phyloP scores from a whole-genome alignment of 2,888 invertebrate species.

The Bugula neritina region DNA sequence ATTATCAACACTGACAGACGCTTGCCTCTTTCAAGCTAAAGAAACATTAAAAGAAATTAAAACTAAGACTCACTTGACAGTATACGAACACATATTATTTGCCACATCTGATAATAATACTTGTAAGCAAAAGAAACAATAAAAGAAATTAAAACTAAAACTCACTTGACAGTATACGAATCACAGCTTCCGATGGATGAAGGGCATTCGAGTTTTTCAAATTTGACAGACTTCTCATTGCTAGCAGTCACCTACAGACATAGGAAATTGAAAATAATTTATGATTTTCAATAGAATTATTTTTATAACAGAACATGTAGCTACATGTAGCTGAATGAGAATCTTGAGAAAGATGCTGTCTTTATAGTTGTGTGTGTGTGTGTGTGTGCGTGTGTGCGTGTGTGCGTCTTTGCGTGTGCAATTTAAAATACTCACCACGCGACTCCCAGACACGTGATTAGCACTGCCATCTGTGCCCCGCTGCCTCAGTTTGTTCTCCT shows the following conservation, averaged over 20 bases:
- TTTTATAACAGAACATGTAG: neutral
- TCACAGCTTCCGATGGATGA: conserved; percentile 12
- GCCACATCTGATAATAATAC: no score
- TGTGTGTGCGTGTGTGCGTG: no score
- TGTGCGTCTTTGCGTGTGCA: no score
- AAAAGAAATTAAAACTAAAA: neutral
- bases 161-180: neutral
- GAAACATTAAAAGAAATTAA: neutral
- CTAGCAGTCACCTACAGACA: neutral
- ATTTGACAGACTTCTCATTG: neutral
- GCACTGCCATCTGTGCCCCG: neutral
- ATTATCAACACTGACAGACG: neutral
- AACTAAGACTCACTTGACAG: no score
- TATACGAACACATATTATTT: neutral
- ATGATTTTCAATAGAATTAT: neutral
- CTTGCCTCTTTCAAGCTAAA: neutral
- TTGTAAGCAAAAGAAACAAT: neutral
- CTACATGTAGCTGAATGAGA: neutral
- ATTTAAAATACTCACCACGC: neutral
- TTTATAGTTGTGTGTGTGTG: no score
- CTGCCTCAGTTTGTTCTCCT: neutral
- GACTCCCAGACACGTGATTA: neutral
- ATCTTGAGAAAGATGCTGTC: no score
- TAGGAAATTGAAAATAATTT: neutral
- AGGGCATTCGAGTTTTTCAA: neutral